Evolutionary conservation across 2,113 vertebrate genomes (phyloP).

Genomic region (Grammomys surdaster): DNA sequence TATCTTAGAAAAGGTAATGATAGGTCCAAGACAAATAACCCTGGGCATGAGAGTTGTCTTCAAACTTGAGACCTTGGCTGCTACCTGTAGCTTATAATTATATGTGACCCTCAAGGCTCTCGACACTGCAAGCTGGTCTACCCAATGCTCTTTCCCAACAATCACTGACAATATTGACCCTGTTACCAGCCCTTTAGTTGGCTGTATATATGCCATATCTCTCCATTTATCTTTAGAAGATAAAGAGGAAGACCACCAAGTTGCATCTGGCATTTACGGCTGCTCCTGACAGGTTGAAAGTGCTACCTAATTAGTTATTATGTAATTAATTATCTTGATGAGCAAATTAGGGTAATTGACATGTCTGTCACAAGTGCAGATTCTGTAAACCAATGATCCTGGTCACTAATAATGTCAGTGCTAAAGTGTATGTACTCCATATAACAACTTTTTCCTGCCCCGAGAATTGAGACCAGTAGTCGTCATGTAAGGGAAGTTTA

Average conservation of each 20-base stretch:
- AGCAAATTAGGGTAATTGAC: constrained; percentile 69
- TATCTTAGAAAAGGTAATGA: not conserved
- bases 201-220: not conserved
- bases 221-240: constrained; percentile 45
- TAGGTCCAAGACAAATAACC: not conserved
- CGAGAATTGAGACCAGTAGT: not conserved
- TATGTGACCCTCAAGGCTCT: not conserved
- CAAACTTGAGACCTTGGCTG: not conserved
- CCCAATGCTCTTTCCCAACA: not conserved
- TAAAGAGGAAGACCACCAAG: constrained; percentile 19
- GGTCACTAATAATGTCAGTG: not conserved
- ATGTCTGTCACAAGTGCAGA: constrained; percentile 35
- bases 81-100: not conserved
- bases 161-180: not conserved
- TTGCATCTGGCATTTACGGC: constrained; percentile 64
- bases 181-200: not conserved
- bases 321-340: constrained; percentile 72
- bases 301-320: constrained; percentile 73
- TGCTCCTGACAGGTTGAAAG: constrained; percentile 64
- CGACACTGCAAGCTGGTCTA: not conserved
- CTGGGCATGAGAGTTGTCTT: not conserved
- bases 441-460: not conserved
- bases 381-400: constrained; percentile 8
- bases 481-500: not conserved
- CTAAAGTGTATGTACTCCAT: not conserved